Conservation (phyloP, 2,797 vertebrate species). For the Notamacropus eugenii region DNA sequence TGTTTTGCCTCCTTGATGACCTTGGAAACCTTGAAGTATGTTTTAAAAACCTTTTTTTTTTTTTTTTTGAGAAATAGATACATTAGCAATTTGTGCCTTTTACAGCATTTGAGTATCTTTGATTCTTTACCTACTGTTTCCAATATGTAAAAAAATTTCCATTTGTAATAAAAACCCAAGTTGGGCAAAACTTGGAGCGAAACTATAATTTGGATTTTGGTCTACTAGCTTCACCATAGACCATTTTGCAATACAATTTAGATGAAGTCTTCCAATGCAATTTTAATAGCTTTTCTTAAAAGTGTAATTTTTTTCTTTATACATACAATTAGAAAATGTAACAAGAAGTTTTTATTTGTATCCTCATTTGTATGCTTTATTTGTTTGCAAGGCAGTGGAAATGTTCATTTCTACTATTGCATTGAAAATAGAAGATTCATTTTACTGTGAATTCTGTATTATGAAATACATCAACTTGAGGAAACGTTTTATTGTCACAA, state of each 20-base stretch:
- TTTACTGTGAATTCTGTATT: conserved; percentile 28
- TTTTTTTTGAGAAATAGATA: background rate
- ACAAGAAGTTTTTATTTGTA: background rate
- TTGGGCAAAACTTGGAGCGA: background rate
- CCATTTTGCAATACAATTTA: conserved; percentile 1
- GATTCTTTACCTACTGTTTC: background rate
- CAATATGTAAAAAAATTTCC: conserved; percentile 20
- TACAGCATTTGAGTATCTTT: background rate
- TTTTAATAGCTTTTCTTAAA: background rate
- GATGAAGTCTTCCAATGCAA: conserved; percentile 5
- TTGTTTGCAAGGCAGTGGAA: conserved; percentile 40
- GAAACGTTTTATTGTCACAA: conserved; percentile 30
- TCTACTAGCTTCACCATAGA: background rate
- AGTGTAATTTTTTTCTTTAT: background rate
- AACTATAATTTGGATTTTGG: background rate
- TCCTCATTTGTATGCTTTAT: background rate
- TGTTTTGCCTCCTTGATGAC: background rate
- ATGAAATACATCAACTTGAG: conserved; percentile 25
- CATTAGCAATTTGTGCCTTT: background rate
- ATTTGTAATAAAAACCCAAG: conserved; percentile 28
- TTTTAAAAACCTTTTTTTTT: conserved; percentile 4
- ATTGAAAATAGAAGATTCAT: conserved; percentile 41
- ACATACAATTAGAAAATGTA: background rate
- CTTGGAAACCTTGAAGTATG: conserved; percentile 35
- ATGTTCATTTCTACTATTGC: conserved; percentile 30